A percentile compares a stretch with the other conserved stretches of the same genome.
phyloP scores from a whole-genome alignment of 2,113 vertebrate species.

The Gnathonemus echidnorhynchus region DNA sequence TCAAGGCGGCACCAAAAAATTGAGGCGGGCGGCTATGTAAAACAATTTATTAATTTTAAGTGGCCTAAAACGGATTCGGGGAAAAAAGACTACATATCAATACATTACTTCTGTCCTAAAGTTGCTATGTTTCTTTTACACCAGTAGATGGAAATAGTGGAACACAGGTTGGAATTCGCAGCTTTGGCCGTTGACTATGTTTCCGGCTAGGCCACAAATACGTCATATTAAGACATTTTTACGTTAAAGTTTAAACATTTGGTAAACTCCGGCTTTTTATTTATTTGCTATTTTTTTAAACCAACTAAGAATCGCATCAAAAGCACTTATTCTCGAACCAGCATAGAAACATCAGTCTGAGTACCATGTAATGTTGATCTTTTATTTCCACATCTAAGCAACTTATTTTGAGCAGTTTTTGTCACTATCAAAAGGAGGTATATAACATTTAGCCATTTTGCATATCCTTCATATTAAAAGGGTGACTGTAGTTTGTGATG shows the following conservation, averaged over 20 bases:
- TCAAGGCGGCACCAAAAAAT: too few relatives aligned
- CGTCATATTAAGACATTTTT: neutral
- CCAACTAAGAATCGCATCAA: neutral
- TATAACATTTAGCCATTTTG: neutral
- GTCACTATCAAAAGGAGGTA: neutral
- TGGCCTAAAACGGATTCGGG: neutral
- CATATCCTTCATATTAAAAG: neutral
- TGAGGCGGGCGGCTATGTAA: too few relatives aligned
- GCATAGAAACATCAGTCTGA: neutral
- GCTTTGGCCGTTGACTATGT: neutral
- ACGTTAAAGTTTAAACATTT: neutral
- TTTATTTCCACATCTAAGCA: neutral
- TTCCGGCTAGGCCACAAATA: neutral
- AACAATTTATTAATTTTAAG: too few relatives aligned
- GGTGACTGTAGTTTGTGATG: neutral
- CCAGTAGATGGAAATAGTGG: slow-evolving; percentile 47
- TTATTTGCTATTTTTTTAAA: neutral
- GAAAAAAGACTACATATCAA: neutral
- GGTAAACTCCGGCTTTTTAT: neutral
- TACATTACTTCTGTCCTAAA: neutral
- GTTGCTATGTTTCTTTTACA: fast-evolving
- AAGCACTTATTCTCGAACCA: neutral
- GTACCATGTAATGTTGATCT: neutral
- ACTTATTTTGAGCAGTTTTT: neutral
- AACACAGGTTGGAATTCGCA: slow-evolving; percentile 14